Conservation (phyloP, 2,888 invertebrate species). For the Pseudoips prasinana region DNA sequence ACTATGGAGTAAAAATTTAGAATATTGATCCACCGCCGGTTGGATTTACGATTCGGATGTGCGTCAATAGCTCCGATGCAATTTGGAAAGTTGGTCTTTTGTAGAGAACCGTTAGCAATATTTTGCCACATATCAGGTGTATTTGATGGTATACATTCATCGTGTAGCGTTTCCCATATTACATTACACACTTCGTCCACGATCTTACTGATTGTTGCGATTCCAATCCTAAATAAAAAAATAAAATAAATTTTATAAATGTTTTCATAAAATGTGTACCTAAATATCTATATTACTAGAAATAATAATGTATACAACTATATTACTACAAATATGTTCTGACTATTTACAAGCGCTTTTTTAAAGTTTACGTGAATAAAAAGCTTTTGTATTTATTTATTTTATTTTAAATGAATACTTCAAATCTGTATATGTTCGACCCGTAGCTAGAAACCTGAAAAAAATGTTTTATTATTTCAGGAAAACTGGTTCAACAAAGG, state of each 20-base stretch:
- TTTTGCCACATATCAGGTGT: conserved; percentile 19
- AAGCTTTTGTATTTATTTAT: no score
- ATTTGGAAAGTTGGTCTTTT: conserved; percentile 11
- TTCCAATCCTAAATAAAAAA: no score
- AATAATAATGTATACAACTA: no score
- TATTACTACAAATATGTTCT: no score
- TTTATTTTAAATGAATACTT: conserved; percentile 37
- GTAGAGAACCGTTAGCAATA: conserved; percentile 11
- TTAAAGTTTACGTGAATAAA: no score
- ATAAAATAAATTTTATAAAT: no score
- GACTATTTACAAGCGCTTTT: no score
- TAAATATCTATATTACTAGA: no score
- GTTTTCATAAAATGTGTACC: no score
- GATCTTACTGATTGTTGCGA: conserved; percentile 30
- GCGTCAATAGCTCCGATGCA: conserved; percentile 25
- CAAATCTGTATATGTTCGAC: no score
- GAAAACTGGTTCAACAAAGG: conserved; percentile 17
- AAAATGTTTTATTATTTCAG: conserved; percentile 9
- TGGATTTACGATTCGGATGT: conserved; percentile 22
- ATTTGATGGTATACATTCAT: conserved; percentile 18
- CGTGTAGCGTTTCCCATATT: conserved; percentile 33
- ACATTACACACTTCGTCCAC: conserved; percentile 32
- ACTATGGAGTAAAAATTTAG: no score
- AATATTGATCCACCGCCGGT: no score
- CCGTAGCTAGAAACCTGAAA: conserved; percentile 9